Evolutionary conservation across 1,140 invertebrate genomes (phyloP).

Genomic region (Adoxophyes honmai): DNA sequence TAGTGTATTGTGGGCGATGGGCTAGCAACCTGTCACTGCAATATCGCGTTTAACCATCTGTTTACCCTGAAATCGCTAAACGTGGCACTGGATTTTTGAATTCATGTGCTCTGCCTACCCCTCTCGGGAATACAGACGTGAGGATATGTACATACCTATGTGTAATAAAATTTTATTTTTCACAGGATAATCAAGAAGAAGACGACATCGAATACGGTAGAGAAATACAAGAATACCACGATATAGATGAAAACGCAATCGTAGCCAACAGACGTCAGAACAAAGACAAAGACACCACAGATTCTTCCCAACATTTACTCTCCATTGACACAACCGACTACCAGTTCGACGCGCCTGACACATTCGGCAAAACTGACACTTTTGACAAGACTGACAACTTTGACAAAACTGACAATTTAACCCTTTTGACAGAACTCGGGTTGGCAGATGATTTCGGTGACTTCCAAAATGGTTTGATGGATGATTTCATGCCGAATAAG

Average conservation of each 20-base stretch:
- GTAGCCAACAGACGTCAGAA: conserved; percentile 41
- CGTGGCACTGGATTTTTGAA: too few species aligned
- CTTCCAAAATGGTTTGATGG: conserved; percentile 59
- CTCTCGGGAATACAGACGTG: too few species aligned
- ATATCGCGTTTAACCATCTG: too few species aligned
- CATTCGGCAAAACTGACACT: background rate
- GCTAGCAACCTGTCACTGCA: too few species aligned
- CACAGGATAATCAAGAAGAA: conserved; percentile 59
- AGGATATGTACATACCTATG: too few species aligned
- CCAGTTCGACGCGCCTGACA: conserved; percentile 32
- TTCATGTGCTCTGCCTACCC: too few species aligned
- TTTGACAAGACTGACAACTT: conserved; percentile 31
- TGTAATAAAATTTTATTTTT: background rate
- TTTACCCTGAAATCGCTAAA: too few species aligned
- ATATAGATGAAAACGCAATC: conserved; percentile 46
- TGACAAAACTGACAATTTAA: conserved; percentile 49
- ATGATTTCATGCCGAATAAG: conserved; percentile 36
- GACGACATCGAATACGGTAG: conserved; percentile 65
- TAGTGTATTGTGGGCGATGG: too few species aligned
- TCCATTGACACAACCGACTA: conserved; percentile 20
- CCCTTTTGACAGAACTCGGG: conserved; percentile 58
- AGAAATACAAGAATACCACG: conserved; percentile 67
- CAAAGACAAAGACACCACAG: conserved; percentile 51
- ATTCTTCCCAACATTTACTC: conserved; percentile 55
- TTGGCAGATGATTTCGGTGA: conserved; percentile 65